A percentile compares a stretch with the other conserved stretches of the same genome.
Evolutionary conservation across 2,888 invertebrate species (phyloP).

Genomic region (Epinotia demarniana): DNA sequence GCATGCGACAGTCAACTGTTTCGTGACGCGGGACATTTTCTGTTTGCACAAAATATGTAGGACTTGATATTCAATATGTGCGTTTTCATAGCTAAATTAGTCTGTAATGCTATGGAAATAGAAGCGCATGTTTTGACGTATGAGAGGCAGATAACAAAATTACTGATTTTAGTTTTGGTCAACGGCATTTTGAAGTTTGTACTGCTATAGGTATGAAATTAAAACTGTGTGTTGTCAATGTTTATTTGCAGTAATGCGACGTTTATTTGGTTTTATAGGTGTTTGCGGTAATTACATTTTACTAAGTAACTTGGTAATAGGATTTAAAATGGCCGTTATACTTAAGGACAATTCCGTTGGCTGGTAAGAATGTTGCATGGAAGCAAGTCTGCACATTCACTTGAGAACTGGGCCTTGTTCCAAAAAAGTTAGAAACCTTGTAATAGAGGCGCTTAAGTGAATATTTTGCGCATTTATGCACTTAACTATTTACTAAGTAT

Average conservation of each 20-base stretch:
- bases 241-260: slow-evolving; percentile 30
- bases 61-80: background rate
- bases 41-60: background rate
- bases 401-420: background rate
- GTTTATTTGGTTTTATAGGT: slow-evolving; percentile 38
- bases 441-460: background rate
- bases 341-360: slow-evolving; percentile 9
- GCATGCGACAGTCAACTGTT: background rate
- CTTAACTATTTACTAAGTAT: background rate
- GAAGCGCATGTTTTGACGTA: background rate
- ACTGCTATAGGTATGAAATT: slow-evolving; percentile 22
- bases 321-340: slow-evolving; percentile 23
- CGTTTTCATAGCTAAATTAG: background rate
- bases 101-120: background rate
- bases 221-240: slow-evolving; percentile 49
- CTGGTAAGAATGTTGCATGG: background rate
- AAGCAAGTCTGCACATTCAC: background rate
- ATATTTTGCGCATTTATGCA: background rate
- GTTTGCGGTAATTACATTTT: slow-evolving; percentile 33
- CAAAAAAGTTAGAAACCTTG: background rate
- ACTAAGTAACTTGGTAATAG: slow-evolving; percentile 24
- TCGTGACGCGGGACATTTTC: background rate
- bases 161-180: slow-evolving; percentile 6
- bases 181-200: slow-evolving; percentile 18
- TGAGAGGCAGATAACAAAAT: background rate